A percentile compares a stretch with the other conserved stretches of the same genome.
phyloP scores from a whole-genome alignment of 2,888 invertebrate species.

The Plagodis dolabraria region DNA sequence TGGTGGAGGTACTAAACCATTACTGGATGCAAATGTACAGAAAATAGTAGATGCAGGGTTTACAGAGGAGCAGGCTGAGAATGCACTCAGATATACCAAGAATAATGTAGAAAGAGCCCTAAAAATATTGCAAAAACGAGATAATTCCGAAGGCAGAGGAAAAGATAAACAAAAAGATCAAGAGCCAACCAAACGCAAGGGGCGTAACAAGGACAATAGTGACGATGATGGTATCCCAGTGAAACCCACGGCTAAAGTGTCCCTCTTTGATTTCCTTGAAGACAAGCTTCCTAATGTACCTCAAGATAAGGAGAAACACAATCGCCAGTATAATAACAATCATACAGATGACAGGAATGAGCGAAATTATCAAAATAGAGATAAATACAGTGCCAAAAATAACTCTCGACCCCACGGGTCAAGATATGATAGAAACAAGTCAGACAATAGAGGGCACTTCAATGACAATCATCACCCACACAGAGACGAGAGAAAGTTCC shows the following conservation, averaged over 20 bases:
- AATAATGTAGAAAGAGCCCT: slow-evolving; percentile 91
- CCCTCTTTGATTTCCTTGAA: slow-evolving; percentile 92
- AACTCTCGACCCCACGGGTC: slow-evolving; percentile 63
- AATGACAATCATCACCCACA: slow-evolving; percentile 68
- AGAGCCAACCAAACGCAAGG: slow-evolving; percentile 75
- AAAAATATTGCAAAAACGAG: slow-evolving; percentile 86
- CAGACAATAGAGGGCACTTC: slow-evolving; percentile 66
- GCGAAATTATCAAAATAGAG: slow-evolving; percentile 61
- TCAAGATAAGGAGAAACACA: slow-evolving; percentile 72
- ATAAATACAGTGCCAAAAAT: slow-evolving; percentile 64
- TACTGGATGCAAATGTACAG: slow-evolving; percentile 90
- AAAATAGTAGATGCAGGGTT: slow-evolving; percentile 93
- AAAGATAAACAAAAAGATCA: slow-evolving; percentile 75
- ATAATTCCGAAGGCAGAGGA: slow-evolving; percentile 74
- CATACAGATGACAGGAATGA: slow-evolving; percentile 65
- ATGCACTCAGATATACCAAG: slow-evolving; percentile 88
- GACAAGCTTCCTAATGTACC: slow-evolving; percentile 88
- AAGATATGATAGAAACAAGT: slow-evolving; percentile 64
- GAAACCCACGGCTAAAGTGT: slow-evolving; percentile 92
- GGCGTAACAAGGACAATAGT: slow-evolving; percentile 74
- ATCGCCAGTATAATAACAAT: slow-evolving; percentile 54
- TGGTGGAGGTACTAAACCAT: slow-evolving; percentile 87
- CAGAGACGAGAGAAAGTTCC: slow-evolving; percentile 73
- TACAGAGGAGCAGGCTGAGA: slow-evolving; percentile 90
- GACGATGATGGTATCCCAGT: slow-evolving; percentile 85